These are phyloP conservation scores for Brachyopa scutellaris DNA, from an alignment of 2,888 invertebrate genomes.

Conservation along the genomic window DNA sequence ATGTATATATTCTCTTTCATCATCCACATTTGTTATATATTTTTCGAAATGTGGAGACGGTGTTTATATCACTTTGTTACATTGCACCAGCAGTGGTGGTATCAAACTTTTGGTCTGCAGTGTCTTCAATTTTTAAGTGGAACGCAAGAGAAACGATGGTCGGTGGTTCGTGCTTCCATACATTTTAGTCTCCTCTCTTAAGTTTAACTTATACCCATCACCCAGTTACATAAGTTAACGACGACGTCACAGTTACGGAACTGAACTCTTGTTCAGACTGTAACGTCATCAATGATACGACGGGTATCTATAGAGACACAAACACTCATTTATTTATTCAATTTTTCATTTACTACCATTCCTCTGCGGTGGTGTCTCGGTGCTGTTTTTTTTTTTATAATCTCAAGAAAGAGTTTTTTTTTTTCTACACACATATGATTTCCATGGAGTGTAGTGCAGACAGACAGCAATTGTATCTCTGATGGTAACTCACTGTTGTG, in stretches of 20 bases:
- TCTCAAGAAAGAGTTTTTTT: conserved; percentile 22
- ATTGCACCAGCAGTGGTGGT: too few species aligned
- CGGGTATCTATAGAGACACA: not conserved
- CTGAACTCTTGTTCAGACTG: not conserved
- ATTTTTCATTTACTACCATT: conserved; percentile 26
- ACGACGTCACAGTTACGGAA: conserved; percentile 1
- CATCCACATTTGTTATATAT: too few species aligned
- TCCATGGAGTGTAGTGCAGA: not conserved
- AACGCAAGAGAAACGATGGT: too few species aligned
- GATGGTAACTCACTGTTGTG: conserved; percentile 3
- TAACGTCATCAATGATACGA: not conserved
- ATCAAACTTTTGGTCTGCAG: too few species aligned
- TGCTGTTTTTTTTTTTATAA: conserved; percentile 6
- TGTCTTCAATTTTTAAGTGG: too few species aligned
- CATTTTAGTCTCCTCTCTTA: too few species aligned
- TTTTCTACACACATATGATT: not conserved
- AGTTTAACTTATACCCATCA: not conserved
- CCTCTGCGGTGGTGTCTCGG: conserved; percentile 16
- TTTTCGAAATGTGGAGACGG: too few species aligned
- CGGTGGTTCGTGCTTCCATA: too few species aligned
- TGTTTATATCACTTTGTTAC: too few species aligned
- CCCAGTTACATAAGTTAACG: not conserved
- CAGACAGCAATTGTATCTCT: conserved; percentile 20
- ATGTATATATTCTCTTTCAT: too few species aligned
- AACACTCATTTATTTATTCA: conserved; percentile 7